phyloP scores from a whole-genome alignment of 2,797 vertebrate genomes.

The Siniperca scherzeri region DNA sequence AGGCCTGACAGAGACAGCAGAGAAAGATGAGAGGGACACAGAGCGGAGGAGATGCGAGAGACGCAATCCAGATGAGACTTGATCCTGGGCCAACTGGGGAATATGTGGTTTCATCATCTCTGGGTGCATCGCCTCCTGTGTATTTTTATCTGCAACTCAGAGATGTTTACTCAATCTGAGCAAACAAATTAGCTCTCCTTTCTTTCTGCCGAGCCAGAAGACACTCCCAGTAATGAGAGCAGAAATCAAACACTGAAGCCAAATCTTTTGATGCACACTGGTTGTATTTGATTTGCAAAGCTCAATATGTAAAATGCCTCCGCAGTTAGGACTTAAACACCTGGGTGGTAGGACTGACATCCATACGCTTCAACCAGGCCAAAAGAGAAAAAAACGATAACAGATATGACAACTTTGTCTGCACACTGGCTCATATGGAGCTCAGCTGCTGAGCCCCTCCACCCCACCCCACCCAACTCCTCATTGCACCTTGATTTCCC shows the following conservation, averaged over 20 bases:
- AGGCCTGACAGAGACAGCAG: conserved; percentile 44
- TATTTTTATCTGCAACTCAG: conserved; percentile 72
- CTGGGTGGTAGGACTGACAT: conserved; percentile 4
- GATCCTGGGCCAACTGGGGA: conserved; percentile 69
- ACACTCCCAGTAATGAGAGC: conserved; percentile 66
- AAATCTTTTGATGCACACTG: conserved; percentile 58
- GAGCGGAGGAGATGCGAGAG: conserved; percentile 51
- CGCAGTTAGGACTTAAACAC: conserved; percentile 16
- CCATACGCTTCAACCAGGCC: neutral
- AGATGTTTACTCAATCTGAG: conserved; percentile 75
- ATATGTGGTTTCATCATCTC: conserved; percentile 70
- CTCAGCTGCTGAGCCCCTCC: conserved; percentile 33
- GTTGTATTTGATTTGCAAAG: conserved; percentile 79
- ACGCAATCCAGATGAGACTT: conserved; percentile 71
- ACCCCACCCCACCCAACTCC: conserved; percentile 14
- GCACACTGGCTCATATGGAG: neutral
- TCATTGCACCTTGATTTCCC: conserved; percentile 66
- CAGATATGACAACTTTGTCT: conserved; percentile 30
- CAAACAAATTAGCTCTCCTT: conserved; percentile 72
- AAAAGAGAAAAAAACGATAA: neutral
- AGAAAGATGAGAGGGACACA: conserved; percentile 64
- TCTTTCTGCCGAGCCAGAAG: conserved; percentile 39
- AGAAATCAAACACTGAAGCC: conserved; percentile 62
- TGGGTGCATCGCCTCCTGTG: conserved; percentile 62
- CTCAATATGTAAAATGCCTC: conserved; percentile 67